Evolutionary conservation across 2,113 vertebrate species (phyloP), one percentile per base, ranked within the genome.

Genomic region (Ardeotis arabs): DNA sequence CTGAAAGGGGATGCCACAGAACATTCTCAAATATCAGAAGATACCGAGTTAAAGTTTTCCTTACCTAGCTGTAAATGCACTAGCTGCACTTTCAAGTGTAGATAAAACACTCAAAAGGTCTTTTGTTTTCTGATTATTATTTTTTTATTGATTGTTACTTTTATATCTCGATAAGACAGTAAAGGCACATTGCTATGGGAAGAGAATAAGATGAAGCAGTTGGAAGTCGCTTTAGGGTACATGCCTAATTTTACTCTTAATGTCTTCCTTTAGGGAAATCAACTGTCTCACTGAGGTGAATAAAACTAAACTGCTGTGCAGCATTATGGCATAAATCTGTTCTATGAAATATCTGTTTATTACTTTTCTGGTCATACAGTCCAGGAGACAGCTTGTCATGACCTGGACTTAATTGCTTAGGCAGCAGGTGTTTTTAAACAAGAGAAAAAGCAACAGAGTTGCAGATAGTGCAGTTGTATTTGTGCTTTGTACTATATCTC

Each of bases 301-400:
- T 91, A 68, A 64, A 81, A 72, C 27, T 68, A 29, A 88, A 77
- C 69, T 89, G 88, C 79, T 96, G 79, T 78, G 92, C 88, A 87
- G 49, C 86, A 85, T 82, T 68, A 74, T 89, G 92, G 55, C 62
- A 20, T 62, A 87, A 87, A 92, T 87, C 83, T 92, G 52, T 78
- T 84, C 31, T 45, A 28, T 70, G 55, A 28, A 83, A 55, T 92
- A 91, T 45, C 62, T 85, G 33, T 56, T 68, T 39, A 58, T 81
- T 87, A 70, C 53, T 95, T 66, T 66, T 76, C 33, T 95, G 77
- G 62, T 79, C 49, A 31, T 50, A 28, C 18, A 72, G 27, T 69
- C 44, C 64, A 60, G 76, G 68, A 81, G 86, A 75, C 83, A 92
- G 83, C 31, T 75, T 84, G 35, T 63, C 63, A 59, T 87, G 78